Evolutionary conservation across 1,140 invertebrate species (phyloP), one percentile per base, ranked within the genome.

Genomic region (Drosophila simulans): DNA sequence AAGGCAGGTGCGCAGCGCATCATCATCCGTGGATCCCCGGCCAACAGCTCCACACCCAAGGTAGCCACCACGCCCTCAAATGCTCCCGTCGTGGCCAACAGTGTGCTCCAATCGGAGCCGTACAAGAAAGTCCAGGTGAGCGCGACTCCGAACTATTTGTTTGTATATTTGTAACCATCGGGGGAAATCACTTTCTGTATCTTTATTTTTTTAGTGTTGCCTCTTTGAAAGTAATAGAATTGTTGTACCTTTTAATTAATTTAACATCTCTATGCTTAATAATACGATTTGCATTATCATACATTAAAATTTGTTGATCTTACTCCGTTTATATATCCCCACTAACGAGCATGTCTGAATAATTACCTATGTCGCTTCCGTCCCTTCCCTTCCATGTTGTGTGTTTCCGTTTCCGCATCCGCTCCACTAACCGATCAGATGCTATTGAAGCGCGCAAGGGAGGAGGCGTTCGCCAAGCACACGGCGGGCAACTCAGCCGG

Each of bases 391-490:
- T 75, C 27, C 12, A 40, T 69, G 55, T 71, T 56, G 12, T 22
- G 46, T 48, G 35, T 35, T 74, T 49, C 43, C 64, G 35, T 35
- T 74, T 49, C 43, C 64, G 74, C 58, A 62, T 54, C 42, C 25
- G 42, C 64, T 17, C 39, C 46, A 69, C 90, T 91, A 91, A 91
- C 58, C 60, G 46, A 54, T 25, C 66, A 92, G 91, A 91, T 92
- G 84, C 83, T 90, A 66, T 92, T 92, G 75, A 92, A 92, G 91
- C 91, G 91, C 68, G 80, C 91, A 53, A 78, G 88, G 12, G 91
- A 92, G 42, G 91, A 92, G 40, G 68, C 60, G 25, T 56, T 68
- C 57, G 52, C 52, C 48, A 91, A 91, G 64, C 31, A 31, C 31
- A 31, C 31, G 31, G 31, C 31, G 7, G 8, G 31, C 31, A 35